A percentile compares a stretch with the other conserved stretches of the same genome.
These are phyloP conservation scores for Sphaerophoria rueppellii DNA, from an alignment of 2,888 invertebrate genomes.

Conservation along the genomic window DNA sequence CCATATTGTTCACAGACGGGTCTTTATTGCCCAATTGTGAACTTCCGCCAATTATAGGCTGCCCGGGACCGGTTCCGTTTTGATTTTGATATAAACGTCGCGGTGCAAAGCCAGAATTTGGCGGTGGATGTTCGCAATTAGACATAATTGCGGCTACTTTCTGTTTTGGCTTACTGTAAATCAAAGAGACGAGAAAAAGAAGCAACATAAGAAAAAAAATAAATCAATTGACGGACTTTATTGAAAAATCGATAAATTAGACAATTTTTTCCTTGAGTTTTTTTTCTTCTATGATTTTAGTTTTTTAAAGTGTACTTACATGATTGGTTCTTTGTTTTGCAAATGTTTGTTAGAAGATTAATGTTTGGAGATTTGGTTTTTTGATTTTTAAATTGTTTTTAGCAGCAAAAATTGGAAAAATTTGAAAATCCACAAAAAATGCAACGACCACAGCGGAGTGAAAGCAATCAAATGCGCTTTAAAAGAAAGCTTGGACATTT, in stretches of 20 bases:
- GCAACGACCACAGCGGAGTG: too few relatives aligned
- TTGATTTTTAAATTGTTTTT: neutral
- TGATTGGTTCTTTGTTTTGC: too few relatives aligned
- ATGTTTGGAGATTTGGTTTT: neutral
- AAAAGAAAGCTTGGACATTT: too few relatives aligned
- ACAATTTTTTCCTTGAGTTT: too few relatives aligned
- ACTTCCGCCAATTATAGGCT: neutral
- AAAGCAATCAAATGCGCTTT: too few relatives aligned
- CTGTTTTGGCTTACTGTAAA: neutral
- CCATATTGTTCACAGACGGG: slow-evolving; percentile 20
- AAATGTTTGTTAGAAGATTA: too few relatives aligned
- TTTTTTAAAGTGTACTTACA: neutral
- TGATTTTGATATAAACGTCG: slow-evolving; percentile 80
- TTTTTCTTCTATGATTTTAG: neutral
- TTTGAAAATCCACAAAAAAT: too few relatives aligned
- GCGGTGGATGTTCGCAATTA: slow-evolving; percentile 69
- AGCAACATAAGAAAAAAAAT: neutral
- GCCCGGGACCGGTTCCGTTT: slow-evolving; percentile 65
- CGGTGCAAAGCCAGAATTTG: slow-evolving; percentile 79
- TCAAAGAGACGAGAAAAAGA: neutral
- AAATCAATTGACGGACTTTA: slow-evolving; percentile 35
- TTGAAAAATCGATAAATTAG: slow-evolving; percentile 24
- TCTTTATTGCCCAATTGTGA: slow-evolving; percentile 72
- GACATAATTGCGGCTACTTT: slow-evolving; percentile 37
- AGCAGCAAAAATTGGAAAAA: neutral